These are phyloP conservation scores for Petrocephalus schoutedeni DNA, from an alignment of 2,797 vertebrate genomes.

Conservation along the genomic window DNA sequence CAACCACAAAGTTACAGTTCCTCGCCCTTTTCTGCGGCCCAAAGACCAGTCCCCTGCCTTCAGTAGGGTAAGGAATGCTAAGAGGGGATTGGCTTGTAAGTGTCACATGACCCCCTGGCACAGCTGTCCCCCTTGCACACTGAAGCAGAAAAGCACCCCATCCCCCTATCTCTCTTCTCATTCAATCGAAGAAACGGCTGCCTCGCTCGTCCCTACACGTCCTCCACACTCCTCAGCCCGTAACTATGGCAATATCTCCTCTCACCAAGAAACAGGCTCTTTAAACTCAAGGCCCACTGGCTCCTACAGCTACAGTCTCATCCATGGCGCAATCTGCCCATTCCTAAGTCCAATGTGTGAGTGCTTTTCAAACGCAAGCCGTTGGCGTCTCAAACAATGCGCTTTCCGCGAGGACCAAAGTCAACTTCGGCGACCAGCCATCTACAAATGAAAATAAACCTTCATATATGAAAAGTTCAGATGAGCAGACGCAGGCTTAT, in stretches of 20 bases:
- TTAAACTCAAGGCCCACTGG: slow-evolving; percentile 5
- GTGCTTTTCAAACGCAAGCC: not conserved
- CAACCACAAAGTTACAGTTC: not conserved
- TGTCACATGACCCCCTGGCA: not conserved
- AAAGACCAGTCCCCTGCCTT: not conserved
- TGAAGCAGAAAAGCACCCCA: not conserved
- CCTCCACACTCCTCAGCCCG: slow-evolving; percentile 12
- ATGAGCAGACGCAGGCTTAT: not conserved
- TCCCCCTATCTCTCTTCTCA: not conserved
- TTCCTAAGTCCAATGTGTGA: not conserved
- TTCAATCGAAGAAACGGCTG: slow-evolving; percentile 23
- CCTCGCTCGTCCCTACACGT: slow-evolving; percentile 23
- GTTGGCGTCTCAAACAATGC: not conserved
- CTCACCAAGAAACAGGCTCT: slow-evolving; percentile 27
- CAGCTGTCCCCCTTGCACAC: not conserved
- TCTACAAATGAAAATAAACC: not conserved
- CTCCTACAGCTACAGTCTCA: not conserved
- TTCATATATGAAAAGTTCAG: not conserved
- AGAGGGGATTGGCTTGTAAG: not conserved
- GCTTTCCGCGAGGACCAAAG: not conserved
- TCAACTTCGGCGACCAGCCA: not conserved
- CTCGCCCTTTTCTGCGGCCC: not conserved
- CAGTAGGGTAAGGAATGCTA: not conserved
- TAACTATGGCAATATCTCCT: slow-evolving; percentile 33
- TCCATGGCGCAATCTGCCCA: not conserved